These are phyloP conservation scores for Hypsopygia costalis DNA, from an alignment of 2,888 invertebrate species.

Conservation along the genomic window DNA sequence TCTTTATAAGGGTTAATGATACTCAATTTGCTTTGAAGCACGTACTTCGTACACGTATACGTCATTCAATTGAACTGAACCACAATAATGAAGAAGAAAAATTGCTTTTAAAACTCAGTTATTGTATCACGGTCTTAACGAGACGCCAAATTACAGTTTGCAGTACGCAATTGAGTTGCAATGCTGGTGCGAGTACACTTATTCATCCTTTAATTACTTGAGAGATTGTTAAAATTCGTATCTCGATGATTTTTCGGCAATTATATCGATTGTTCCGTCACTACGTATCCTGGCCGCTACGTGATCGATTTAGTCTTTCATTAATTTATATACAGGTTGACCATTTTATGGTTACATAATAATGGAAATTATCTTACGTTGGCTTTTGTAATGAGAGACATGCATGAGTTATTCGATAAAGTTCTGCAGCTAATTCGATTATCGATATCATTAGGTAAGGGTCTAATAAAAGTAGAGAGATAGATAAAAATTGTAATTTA, in stretches of 20 bases:
- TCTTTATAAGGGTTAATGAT: too few species aligned
- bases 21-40: too few species aligned
- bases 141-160: conserved; percentile 1
- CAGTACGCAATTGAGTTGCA: conserved; percentile 10
- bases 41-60: too few species aligned
- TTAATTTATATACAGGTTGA: conserved; percentile 3
- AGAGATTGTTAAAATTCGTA: conserved; percentile 2
- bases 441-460: too few species aligned
- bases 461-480: too few species aligned
- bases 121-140: conserved; percentile 1
- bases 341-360: background rate
- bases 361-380: background rate
- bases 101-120: conserved; percentile 1
- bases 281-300: conserved; percentile 16
- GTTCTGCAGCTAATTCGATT: too few species aligned
- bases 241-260: conserved; percentile 18
- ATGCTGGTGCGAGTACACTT: conserved; percentile 14
- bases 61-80: too few species aligned
- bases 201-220: conserved; percentile 8
- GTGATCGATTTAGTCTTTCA: conserved; percentile 14
- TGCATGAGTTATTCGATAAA: too few species aligned
- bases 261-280: conserved; percentile 18
- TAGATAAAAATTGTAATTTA: too few species aligned
- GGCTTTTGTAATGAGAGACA: background rate
- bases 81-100: too few species aligned